These are phyloP conservation scores for Melipona quadrifasciata DNA, from an alignment of 1,140 invertebrate species.

Conservation along the genomic window DNA sequence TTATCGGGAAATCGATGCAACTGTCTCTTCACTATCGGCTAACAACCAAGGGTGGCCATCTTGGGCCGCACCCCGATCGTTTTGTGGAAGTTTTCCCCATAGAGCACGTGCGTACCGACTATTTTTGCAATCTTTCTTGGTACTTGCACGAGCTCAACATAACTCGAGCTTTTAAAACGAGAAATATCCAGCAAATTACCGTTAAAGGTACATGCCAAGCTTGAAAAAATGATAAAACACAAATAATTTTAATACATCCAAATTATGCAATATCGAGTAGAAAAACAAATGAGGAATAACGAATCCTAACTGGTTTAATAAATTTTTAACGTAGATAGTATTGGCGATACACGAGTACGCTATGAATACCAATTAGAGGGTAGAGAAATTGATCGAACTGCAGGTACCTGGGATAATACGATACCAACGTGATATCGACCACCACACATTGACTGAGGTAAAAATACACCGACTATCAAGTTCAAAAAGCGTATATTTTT, in stretches of 20 bases:
- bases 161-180: not conserved
- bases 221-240: not conserved
- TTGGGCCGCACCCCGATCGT: conserved; percentile 78
- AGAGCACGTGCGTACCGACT: conserved; percentile 62
- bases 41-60: conserved; percentile 72
- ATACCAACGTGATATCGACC: conserved; percentile 61
- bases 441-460: conserved; percentile 51
- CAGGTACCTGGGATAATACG: conserved; percentile 70
- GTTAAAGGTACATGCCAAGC: not conserved
- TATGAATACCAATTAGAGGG: conserved; percentile 47
- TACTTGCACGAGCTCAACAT: not conserved
- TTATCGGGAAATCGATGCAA: conserved; percentile 69
- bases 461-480: conserved; percentile 23
- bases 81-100: conserved; percentile 25
- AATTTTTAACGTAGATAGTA: not conserved
- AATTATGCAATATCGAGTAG: not conserved
- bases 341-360: conserved; percentile 24
- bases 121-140: not conserved
- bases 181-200: not conserved
- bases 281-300: not conserved
- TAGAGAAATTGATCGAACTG: conserved; percentile 79
- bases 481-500: not conserved
- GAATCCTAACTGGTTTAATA: not conserved
- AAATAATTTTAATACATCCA: not conserved
- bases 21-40: conserved; percentile 48